phyloP scores from a whole-genome alignment of 2,888 invertebrate genomes.

The Dysmachus trigonus region DNA sequence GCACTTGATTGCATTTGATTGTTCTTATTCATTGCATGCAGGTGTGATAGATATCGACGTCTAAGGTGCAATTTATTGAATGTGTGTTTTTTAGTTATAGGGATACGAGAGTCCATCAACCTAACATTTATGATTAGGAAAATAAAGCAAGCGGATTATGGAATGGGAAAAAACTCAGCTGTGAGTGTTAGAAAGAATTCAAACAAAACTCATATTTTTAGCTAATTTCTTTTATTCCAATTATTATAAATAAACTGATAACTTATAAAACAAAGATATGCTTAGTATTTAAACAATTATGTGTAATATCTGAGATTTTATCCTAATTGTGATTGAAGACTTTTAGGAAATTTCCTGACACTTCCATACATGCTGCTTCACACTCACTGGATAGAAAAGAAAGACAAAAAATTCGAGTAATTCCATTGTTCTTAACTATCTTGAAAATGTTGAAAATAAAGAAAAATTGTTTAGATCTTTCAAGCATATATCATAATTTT shows the following conservation, averaged over 20 bases:
- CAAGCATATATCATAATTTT: neutral
- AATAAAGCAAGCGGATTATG: neutral
- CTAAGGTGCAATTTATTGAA: neutral
- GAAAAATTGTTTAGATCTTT: neutral
- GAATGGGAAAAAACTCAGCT: neutral
- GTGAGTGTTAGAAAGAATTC: neutral
- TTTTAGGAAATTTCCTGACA: neutral
- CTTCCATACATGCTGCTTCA: constrained; percentile 34
- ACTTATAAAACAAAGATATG: constrained; percentile 37
- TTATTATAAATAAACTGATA: constrained; percentile 29
- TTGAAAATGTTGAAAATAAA: neutral
- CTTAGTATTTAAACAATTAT: constrained; percentile 4
- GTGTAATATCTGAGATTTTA: neutral
- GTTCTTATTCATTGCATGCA: neutral
- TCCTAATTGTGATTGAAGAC: neutral
- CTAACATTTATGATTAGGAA: neutral
- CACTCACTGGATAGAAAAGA: constrained; percentile 30
- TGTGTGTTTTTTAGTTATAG: neutral
- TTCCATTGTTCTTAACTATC: neutral
- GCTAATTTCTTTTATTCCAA: constrained; percentile 25
- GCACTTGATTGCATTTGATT: neutral
- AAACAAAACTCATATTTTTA: constrained; percentile 12
- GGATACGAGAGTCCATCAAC: neutral
- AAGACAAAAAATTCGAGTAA: constrained; percentile 30
- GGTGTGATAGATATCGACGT: neutral